A percentile compares a stretch with the other conserved stretches of the same genome.
Conservation (phyloP, 1,140 invertebrate species). For the Choristoneura fumiferana region DNA sequence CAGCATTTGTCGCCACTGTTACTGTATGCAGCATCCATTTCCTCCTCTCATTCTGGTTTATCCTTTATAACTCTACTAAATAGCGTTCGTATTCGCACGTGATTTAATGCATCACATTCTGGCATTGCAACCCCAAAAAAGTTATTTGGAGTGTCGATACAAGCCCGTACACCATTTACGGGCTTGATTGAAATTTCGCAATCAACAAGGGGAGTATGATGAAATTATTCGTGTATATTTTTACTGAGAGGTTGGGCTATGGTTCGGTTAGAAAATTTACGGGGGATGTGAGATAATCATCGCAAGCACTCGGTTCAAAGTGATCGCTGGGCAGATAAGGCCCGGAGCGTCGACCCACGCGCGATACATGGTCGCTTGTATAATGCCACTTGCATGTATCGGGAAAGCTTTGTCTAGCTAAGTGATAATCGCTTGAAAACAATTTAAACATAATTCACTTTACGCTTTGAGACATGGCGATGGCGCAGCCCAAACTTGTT, state of each 20-base stretch:
- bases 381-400: constrained; percentile 22
- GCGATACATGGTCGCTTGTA: constrained; percentile 39
- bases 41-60: constrained; percentile 32
- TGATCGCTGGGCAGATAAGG: constrained; percentile 68
- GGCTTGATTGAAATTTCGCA: constrained; percentile 77
- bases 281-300: constrained; percentile 73
- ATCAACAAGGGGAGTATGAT: constrained; percentile 72
- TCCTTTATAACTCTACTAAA: constrained; percentile 33
- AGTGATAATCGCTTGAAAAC: constrained; percentile 19
- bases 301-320: constrained; percentile 72
- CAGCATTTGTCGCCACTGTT: constrained; percentile 55
- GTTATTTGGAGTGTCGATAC: constrained; percentile 67
- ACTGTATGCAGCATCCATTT: constrained; percentile 29
- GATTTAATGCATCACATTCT: constrained; percentile 32
- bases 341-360: constrained; percentile 56
- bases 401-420: constrained; percentile 14
- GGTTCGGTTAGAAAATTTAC: constrained; percentile 71
- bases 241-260: constrained; percentile 67
- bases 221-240: constrained; percentile 76
- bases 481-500: background rate
- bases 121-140: constrained; percentile 66
- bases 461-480: background rate
- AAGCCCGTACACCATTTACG: constrained; percentile 71
- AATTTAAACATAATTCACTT: constrained; percentile 16
- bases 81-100: constrained; percentile 38